phyloP scores from a whole-genome alignment of 2,888 invertebrate genomes.

The Osmoderma eremita region DNA sequence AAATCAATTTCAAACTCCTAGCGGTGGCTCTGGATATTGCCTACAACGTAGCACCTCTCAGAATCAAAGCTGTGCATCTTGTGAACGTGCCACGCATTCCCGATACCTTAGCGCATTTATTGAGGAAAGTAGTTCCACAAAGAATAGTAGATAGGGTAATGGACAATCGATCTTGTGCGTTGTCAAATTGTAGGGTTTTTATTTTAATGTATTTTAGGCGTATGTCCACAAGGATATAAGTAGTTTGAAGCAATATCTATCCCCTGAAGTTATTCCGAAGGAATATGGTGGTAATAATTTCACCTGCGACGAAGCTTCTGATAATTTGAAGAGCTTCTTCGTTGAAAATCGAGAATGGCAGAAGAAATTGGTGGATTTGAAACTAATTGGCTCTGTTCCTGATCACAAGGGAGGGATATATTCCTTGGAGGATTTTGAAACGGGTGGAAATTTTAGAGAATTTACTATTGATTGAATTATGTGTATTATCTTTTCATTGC shows the following conservation, averaged over 20 bases:
- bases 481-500: too few species aligned
- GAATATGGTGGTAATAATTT: not conserved
- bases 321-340: not conserved
- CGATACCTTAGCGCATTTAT: not conserved
- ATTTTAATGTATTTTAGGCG: not conserved
- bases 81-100: conserved; percentile 1
- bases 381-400: not conserved
- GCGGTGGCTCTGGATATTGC: not conserved
- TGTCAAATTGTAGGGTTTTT: not conserved
- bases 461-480: conserved; percentile 1
- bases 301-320: not conserved
- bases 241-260: not conserved
- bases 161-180: too few species aligned
- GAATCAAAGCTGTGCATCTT: conserved; percentile 1
- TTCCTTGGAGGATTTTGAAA: conserved; percentile 1
- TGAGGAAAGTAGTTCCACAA: too few species aligned
- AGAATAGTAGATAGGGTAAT: too few species aligned
- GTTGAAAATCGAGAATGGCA: not conserved
- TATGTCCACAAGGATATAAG: not conserved
- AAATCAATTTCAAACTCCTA: conserved; percentile 9
- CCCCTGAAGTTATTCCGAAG: not conserved
- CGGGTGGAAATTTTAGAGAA: conserved; percentile 1
- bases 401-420: not conserved
- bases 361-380: not conserved
- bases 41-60: conserved; percentile 5